A percentile compares a stretch with the other conserved stretches of the same genome.
Evolutionary conservation across 1,140 invertebrate genomes (phyloP).

Genomic region (Linepithema humile): DNA sequence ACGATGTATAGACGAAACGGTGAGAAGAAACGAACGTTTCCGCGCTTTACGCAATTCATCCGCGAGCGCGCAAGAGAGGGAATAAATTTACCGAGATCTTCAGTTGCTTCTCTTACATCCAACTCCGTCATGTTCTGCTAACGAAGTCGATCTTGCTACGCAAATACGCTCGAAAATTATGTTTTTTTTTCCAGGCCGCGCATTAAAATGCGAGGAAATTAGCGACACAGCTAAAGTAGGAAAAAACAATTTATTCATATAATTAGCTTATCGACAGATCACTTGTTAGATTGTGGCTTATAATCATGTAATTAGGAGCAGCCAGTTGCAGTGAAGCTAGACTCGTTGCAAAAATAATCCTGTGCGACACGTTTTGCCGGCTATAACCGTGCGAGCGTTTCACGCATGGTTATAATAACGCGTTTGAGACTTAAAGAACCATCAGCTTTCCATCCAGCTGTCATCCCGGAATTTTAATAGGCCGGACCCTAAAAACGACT

Average conservation of each 20-base stretch:
- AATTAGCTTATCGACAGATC: neutral
- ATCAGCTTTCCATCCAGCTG: constrained; percentile 54
- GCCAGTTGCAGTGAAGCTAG: neutral
- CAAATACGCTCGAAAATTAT: neutral
- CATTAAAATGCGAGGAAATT: neutral
- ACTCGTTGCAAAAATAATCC: neutral
- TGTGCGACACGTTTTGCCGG: too few relatives aligned
- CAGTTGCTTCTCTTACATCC: neutral
- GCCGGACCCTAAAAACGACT: constrained; percentile 24
- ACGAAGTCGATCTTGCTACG: neutral
- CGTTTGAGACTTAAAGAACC: neutral
- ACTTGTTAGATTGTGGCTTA: neutral
- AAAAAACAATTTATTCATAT: neutral
- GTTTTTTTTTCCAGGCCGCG: neutral
- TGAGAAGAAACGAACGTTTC: constrained; percentile 15
- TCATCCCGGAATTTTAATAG: constrained; percentile 66
- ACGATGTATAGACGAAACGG: neutral
- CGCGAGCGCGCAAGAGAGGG: neutral
- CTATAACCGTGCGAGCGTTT: neutral
- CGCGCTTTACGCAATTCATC: constrained; percentile 35
- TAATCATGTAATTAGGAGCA: neutral
- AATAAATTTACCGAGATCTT: constrained; percentile 42
- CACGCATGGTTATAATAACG: neutral
- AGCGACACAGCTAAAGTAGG: too few relatives aligned
- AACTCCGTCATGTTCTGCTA: constrained; percentile 12